phyloP scores from a whole-genome alignment of 1,140 invertebrate species.

The Philaenus spumarius region DNA sequence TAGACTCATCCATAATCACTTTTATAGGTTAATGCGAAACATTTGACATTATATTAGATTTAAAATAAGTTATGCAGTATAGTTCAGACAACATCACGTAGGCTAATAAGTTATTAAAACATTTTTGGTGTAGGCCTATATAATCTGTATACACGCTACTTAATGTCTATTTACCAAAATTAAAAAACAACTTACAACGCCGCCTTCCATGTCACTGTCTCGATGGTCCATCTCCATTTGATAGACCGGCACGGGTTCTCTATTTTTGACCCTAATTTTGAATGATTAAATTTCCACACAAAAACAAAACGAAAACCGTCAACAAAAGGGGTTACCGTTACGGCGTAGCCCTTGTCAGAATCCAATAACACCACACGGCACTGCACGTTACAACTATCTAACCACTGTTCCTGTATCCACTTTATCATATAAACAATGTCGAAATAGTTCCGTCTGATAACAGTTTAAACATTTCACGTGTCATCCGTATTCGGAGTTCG shows the following conservation, averaged over 20 bases:
- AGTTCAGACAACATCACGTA: no score
- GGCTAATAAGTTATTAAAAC: no score
- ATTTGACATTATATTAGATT: no score
- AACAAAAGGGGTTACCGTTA: background rate
- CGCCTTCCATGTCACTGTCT: slow-evolving; percentile 61
- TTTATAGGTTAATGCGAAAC: no score
- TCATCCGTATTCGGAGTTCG: no score
- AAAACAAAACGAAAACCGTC: no score
- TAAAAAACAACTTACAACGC: slow-evolving; percentile 46
- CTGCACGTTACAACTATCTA: no score
- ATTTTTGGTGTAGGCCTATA: no score
- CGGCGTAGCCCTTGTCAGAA: background rate
- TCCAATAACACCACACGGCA: background rate
- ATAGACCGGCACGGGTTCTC: slow-evolving; percentile 77
- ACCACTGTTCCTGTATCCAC: background rate
- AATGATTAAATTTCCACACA: slow-evolving; percentile 37
- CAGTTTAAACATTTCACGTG: background rate
- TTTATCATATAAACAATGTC: background rate
- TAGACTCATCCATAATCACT: no score
- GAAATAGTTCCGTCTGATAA: background rate
- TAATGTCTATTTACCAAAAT: no score
- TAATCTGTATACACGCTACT: no score
- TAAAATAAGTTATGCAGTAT: no score
- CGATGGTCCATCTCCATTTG: slow-evolving; percentile 74
- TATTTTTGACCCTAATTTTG: slow-evolving; percentile 90